These are phyloP conservation scores for Eueides isabella DNA, from an alignment of 1,140 invertebrate genomes.

Conservation along the genomic window DNA sequence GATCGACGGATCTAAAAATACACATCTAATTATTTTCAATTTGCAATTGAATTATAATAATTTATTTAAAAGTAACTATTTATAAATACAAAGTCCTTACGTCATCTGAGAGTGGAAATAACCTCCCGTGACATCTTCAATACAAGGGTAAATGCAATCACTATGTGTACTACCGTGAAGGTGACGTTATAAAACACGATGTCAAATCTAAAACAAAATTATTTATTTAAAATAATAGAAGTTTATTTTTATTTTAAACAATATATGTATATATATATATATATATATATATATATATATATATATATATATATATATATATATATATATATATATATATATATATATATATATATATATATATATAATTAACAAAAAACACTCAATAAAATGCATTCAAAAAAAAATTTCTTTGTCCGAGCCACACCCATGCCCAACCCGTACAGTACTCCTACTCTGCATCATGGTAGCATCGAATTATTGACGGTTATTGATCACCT, in stretches of 20 bases:
- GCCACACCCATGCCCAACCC: background rate
- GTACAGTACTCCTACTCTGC: background rate
- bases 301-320: too few species aligned
- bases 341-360: too few species aligned
- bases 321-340: too few species aligned
- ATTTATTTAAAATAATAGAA: background rate
- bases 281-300: too few species aligned
- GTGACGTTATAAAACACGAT: background rate
- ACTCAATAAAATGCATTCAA: too few species aligned
- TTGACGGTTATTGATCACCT: too few species aligned
- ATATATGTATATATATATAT: background rate
- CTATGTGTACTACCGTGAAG: background rate
- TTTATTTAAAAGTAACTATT: background rate
- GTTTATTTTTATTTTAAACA: background rate
- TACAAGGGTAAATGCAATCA: background rate
- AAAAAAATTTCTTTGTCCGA: background rate
- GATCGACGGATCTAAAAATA: slow-evolving; percentile 7
- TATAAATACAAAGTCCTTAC: background rate
- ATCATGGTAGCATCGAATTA: too few species aligned
- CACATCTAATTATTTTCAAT: background rate
- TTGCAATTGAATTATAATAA: background rate
- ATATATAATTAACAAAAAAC: too few species aligned
- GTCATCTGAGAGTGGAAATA: slow-evolving; percentile 10
- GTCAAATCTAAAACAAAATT: background rate
- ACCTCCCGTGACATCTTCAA: background rate